These are phyloP conservation scores for Drosophila affinis DNA, from an alignment of 2,888 invertebrate species.

Conservation along the genomic window DNA sequence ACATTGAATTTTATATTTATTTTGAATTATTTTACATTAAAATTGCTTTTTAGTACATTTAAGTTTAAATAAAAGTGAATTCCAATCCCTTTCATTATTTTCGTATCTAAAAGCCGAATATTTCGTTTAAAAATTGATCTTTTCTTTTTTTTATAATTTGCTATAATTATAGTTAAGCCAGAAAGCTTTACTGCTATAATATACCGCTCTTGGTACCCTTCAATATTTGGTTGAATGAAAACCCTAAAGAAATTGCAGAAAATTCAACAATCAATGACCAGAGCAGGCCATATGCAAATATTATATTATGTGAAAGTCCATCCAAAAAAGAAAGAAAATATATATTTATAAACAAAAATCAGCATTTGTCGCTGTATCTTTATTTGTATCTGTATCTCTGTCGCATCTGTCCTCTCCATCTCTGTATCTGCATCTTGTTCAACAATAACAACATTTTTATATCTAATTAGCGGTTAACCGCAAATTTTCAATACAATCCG, in stretches of 20 bases:
- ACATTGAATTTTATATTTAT: too few species aligned
- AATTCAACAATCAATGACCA: conserved; percentile 38
- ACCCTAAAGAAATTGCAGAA: conserved; percentile 28
- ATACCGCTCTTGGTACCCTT: background rate
- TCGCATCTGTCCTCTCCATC: background rate
- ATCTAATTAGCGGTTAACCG: conserved; percentile 81
- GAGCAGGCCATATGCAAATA: conserved; percentile 55
- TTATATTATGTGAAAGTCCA: conserved; percentile 36
- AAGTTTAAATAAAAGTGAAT: too few species aligned
- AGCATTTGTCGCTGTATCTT: conserved; percentile 8
- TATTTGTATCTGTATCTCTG: conserved; percentile 7
- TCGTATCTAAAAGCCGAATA: too few species aligned
- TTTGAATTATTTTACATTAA: too few species aligned
- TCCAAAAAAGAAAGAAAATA: conserved; percentile 15
- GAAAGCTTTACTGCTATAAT: background rate
- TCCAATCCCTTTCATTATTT: too few species aligned
- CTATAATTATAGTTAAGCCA: too few species aligned
- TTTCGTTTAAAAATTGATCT: too few species aligned
- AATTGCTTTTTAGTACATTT: too few species aligned
- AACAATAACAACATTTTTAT: conserved; percentile 64
- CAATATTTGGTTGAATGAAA: background rate
- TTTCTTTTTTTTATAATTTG: too few species aligned
- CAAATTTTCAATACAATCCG: conserved; percentile 69
- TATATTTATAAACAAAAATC: conserved; percentile 16
- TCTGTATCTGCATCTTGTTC: conserved; percentile 10